Evolutionary conservation across 2,113 vertebrate species (phyloP).

Genomic region (Hydrochoerus hydrochaeris): DNA sequence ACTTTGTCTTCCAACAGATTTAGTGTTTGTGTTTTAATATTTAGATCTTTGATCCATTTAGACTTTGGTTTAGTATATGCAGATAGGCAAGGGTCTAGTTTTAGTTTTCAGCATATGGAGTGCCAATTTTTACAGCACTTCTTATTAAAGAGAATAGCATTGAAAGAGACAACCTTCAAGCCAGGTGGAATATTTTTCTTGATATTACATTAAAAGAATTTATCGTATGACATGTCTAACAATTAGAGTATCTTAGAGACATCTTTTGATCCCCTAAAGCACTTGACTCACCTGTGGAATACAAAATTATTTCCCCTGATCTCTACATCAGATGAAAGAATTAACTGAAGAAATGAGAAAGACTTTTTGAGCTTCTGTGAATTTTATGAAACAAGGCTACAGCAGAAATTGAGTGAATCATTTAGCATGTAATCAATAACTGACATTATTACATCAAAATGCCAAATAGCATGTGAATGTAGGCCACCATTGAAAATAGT

Average conservation of each 20-base stretch:
- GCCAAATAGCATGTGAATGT: not conserved
- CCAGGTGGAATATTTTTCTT: not conserved
- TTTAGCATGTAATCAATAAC: not conserved
- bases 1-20: too few relatives aligned
- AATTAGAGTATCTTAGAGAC: not conserved
- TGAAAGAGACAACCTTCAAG: not conserved
- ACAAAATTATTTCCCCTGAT: not conserved
- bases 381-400: not conserved
- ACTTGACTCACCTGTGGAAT: not conserved
- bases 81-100: too few relatives aligned
- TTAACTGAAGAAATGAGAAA: not conserved
- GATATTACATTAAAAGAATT: not conserved
- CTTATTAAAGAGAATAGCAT: too few relatives aligned
- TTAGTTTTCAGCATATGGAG: too few relatives aligned
- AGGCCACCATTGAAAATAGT: not conserved
- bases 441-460: not conserved
- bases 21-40: too few relatives aligned
- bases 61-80: too few relatives aligned
- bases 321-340: not conserved
- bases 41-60: too few relatives aligned
- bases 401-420: not conserved
- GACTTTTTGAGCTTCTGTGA: not conserved
- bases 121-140: too few relatives aligned
- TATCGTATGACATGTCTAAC: not conserved
- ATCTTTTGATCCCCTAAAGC: not conserved